Evolutionary conservation across 2,888 invertebrate species (phyloP).

Genomic region (Scaptomyza cyrtandrae): DNA sequence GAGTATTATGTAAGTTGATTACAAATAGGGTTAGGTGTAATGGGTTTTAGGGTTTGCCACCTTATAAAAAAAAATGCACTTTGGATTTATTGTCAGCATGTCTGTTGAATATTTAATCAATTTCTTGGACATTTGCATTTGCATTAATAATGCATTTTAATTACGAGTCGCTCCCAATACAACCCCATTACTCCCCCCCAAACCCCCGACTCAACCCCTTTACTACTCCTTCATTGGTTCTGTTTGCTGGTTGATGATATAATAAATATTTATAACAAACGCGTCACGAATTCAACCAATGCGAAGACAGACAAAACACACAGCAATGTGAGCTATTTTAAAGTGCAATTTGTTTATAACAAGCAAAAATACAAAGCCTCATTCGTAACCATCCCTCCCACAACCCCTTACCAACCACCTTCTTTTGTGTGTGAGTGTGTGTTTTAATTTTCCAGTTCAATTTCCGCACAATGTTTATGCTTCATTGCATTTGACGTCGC

Average conservation of each 20-base stretch:
- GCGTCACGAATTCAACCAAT: constrained; percentile 45
- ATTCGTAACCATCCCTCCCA: neutral
- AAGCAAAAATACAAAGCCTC: neutral
- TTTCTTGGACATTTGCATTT: constrained; percentile 71
- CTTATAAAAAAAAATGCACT: neutral
- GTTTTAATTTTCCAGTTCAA: too few species aligned
- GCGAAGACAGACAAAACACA: constrained; percentile 19
- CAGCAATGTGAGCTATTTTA: constrained; percentile 48
- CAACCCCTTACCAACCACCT: too few species aligned
- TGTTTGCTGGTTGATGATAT: constrained; percentile 52
- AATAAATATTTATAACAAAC: constrained; percentile 72
- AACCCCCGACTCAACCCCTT: neutral
- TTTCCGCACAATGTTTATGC: constrained; percentile 72
- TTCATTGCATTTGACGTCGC: constrained; percentile 52
- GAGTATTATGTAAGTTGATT: neutral
- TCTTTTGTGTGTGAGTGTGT: too few species aligned
- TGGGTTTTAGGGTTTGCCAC: neutral
- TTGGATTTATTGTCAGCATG: neutral
- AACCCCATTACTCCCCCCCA: neutral
- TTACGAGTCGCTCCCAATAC: constrained; percentile 39
- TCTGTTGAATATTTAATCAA: constrained; percentile 59
- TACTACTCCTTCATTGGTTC: neutral
- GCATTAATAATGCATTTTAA: constrained; percentile 78
- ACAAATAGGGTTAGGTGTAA: neutral
- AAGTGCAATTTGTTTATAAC: constrained; percentile 63